Conservation (phyloP, 2,888 invertebrate genomes). For the Entomobrya multifasciata region DNA sequence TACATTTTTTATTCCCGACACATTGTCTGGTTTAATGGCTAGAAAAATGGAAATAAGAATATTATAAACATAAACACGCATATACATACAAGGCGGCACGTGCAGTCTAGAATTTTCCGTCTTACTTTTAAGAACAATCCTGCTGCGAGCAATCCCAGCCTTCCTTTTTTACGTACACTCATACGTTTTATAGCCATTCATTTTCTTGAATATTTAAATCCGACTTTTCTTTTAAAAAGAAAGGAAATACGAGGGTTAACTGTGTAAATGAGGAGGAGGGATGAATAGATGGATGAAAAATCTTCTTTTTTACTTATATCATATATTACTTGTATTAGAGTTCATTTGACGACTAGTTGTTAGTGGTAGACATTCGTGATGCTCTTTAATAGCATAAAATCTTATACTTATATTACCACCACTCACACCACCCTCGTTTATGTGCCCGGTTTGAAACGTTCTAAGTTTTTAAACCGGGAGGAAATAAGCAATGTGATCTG, state of each 20-base stretch:
- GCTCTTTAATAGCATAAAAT: conserved; percentile 38
- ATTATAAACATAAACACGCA: not conserved
- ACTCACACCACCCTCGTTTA: not conserved
- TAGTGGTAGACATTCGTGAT: conserved; percentile 56
- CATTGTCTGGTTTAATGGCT: conserved; percentile 16
- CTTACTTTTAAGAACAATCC: not conserved
- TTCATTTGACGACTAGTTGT: conserved; percentile 65
- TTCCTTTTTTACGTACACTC: not conserved
- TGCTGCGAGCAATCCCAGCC: not conserved
- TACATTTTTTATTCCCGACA: conserved; percentile 45
- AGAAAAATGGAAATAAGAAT: conserved; percentile 1
- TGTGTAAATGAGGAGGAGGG: conserved; percentile 56
- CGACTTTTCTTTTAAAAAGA: conserved; percentile 1
- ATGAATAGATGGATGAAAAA: conserved; percentile 6
- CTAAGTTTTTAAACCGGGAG: conserved; percentile 1
- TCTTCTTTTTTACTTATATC: conserved; percentile 24
- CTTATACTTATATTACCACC: not conserved
- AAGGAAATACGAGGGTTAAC: conserved; percentile 51
- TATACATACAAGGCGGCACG: too few relatives aligned
- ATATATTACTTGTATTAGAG: conserved; percentile 63
- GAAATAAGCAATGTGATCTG: conserved; percentile 65
- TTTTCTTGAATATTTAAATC: conserved; percentile 50
- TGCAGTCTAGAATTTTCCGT: not conserved
- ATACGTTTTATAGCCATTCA: conserved; percentile 6
- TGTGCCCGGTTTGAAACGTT: not conserved